Evolutionary conservation across 2,888 invertebrate species (phyloP), one percentile per base, ranked within the genome.

Genomic region (Limnephilus lunatus): DNA sequence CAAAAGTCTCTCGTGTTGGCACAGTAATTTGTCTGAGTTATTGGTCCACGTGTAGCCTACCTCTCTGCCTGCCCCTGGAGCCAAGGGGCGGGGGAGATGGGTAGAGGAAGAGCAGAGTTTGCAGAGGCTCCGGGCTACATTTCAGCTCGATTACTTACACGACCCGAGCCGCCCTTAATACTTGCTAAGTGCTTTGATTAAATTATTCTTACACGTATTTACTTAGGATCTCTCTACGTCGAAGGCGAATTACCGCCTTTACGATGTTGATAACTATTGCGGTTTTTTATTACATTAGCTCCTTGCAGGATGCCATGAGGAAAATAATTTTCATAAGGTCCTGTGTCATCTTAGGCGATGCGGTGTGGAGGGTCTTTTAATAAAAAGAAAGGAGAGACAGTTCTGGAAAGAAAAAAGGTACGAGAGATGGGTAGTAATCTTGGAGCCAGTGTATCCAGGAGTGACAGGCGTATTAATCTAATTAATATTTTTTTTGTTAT

Each of bases 201-300:
- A 68, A 68, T 68, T 68, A 68, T 68, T 68, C 68, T 68, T 68
- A 68, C 68, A 68, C 68, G 53, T 68, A 68, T 68, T 68, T 68
- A 68, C n/a, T 68, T 68, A 68, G 68, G 68, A 83, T 83, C 19
- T 82, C 31, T 31, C 83, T 82, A 83, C 83, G 35, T 83, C 35
- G 31, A 32, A 31, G 31, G 5, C 83, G 83, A 83, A 30, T 31
- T 83, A 35, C 25, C 1, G 7, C 19, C 82, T 19, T 35, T 35
- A 32, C 83, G 25, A n/a, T n/a, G 68, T 25, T n/a, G 9, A n/a
- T 9, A 68, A 68, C 68, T 25, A n/a, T 68, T 68, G 25, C 2
- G 3, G 25, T 68, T 39, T 44, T 44, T 12, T 44, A 12, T 44
- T 39, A 39, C 39, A 39, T 39, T 44, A 44, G 12, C 44, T 44